phyloP scores from a whole-genome alignment of 2,113 vertebrate genomes.

The Tenrec ecaudatus region DNA sequence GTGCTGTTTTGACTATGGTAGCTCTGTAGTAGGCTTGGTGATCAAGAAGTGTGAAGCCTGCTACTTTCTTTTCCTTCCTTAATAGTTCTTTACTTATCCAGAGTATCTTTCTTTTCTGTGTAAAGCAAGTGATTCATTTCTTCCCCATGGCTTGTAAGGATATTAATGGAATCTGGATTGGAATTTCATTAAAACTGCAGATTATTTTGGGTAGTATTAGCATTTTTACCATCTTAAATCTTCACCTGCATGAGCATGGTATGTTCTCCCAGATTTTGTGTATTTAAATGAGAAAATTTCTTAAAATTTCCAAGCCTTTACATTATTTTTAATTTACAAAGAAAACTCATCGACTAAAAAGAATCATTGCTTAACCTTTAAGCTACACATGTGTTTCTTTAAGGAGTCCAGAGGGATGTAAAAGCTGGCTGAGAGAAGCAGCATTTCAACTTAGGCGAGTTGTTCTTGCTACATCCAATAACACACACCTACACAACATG shows the following conservation, averaged over 20 bases:
- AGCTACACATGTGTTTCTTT: neutral
- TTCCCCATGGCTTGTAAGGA: neutral
- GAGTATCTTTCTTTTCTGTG: neutral
- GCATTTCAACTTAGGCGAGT: neutral
- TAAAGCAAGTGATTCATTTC: neutral
- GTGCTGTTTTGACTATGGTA: neutral
- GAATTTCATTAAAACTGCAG: neutral
- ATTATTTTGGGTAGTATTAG: neutral
- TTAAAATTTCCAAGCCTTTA: neutral
- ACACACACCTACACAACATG: neutral
- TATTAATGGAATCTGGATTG: neutral
- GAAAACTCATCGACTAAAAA: conserved; percentile 5
- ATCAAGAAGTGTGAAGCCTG: neutral
- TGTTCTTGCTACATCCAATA: too few species aligned
- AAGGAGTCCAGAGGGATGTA: neutral
- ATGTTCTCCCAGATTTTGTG: conserved; percentile 2
- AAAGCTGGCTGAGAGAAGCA: neutral
- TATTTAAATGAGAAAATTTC: neutral
- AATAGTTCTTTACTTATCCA: neutral
- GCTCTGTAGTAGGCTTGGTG: neutral
- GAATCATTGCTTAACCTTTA: neutral
- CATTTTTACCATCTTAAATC: neutral
- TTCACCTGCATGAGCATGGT: neutral
- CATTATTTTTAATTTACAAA: neutral
- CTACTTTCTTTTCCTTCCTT: neutral